Base-by-base conservation (phyloP, 2,888 invertebrate species). In the Plagodis dolabraria region DNA sequence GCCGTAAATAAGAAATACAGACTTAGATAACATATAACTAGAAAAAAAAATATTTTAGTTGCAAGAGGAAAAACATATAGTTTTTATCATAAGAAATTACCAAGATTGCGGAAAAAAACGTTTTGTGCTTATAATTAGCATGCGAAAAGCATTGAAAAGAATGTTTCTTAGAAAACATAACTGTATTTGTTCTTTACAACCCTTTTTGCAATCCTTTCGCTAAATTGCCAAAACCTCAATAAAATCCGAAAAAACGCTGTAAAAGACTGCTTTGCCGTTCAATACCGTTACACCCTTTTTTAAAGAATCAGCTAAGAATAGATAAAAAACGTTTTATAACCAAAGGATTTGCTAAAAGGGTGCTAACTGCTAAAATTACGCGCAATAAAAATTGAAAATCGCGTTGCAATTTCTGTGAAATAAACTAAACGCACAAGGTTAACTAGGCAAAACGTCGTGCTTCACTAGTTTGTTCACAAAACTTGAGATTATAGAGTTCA, bases 151-250 rank as follows among this genome's bases (percentile, higher is more conserved):
- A 42, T 11, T 34, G 10, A 40, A 57, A 58, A 45, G 42, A 53
- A 0, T 43, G 6, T 51, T 59, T 44, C 55, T 46, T 12, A 36
- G 67, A 63, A 69, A 59, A 53, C 43, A n/a, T 55, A 68, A 71
- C 69, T 56, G 65, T 70, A 38, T 33, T 51, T 42, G 57, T 67
- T 33, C 6, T 9, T 42, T 6, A 67, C 71, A 84, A 82, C 77
- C 80, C 82, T 81, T 87, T 83, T 80, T 48, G 78, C 82, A 87
- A 88, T 75, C 76, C 80, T 82, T 85, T 85, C 63, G 75, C 79
- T 65, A 82, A 77, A 79, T 69, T 72, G 75, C 76, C 64, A 77
- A 79, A 82, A 82, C 77, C 75, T 76, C 75, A 75, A 80, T 81
- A 79, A 83, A 82, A 67, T 66, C 69, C 63, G 72, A 67, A 72